Evolutionary conservation across 2,888 invertebrate genomes (phyloP).

Genomic region (Strigamia maritima): DNA sequence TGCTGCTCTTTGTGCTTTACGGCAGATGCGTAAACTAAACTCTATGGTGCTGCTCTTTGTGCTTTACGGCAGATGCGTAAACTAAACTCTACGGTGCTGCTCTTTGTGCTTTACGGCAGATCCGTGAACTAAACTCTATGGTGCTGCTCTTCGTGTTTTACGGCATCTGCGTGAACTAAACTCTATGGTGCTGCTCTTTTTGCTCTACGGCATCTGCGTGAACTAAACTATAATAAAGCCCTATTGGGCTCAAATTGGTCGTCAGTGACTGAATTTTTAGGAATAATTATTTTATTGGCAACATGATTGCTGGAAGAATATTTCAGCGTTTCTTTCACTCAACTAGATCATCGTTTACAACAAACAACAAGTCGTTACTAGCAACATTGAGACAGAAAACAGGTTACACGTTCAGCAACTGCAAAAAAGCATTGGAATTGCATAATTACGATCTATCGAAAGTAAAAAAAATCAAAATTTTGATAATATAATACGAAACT

Average conservation of each 20-base stretch:
- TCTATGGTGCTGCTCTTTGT: no score
- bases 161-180: no score
- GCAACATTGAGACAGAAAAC: conserved; percentile 87
- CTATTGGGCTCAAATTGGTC: not conserved
- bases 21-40: no score
- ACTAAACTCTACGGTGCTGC: no score
- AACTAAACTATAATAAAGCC: not conserved
- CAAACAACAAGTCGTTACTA: conserved; percentile 65
- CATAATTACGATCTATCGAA: conserved; percentile 80
- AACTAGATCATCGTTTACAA: not conserved
- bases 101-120: no score
- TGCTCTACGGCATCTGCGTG: no score
- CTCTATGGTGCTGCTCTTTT: no score
- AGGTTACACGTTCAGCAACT: conserved; percentile 92
- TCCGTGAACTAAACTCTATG: no score
- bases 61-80: no score
- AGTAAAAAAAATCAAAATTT: conserved; percentile 56
- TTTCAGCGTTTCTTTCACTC: not conserved
- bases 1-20: no score
- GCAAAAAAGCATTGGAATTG: conserved; percentile 89
- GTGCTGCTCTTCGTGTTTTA: no score
- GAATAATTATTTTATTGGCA: not conserved
- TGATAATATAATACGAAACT: not conserved
- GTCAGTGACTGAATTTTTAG: not conserved
- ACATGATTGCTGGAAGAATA: not conserved